Conservation (phyloP, 2,888 invertebrate genomes). For the Melanostoma scalare region DNA sequence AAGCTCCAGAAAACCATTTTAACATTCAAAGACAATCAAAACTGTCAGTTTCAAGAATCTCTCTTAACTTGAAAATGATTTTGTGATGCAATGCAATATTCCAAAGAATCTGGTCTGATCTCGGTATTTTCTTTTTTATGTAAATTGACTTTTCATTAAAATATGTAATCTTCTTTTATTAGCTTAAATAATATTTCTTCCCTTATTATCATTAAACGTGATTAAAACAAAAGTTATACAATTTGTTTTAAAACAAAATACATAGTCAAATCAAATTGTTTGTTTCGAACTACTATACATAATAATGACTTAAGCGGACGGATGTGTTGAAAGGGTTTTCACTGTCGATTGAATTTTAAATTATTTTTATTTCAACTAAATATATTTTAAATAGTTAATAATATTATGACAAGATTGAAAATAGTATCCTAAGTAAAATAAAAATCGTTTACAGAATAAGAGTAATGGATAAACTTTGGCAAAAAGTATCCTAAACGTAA, state of each 20-base stretch:
- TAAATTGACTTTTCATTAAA: slow-evolving; percentile 45
- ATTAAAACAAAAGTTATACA: neutral
- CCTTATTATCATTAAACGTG: neutral
- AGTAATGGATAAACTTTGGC: slow-evolving; percentile 70
- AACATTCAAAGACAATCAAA: slow-evolving; percentile 21
- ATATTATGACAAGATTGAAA: slow-evolving; percentile 75
- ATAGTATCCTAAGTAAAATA: slow-evolving; percentile 67
- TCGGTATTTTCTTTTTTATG: slow-evolving; percentile 5
- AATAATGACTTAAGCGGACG: slow-evolving; percentile 73
- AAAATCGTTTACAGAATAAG: slow-evolving; percentile 48
- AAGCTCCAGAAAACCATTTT: slow-evolving; percentile 74
- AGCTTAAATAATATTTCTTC: slow-evolving; percentile 11
- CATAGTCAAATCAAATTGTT: slow-evolving; percentile 24
- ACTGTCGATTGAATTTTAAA: neutral
- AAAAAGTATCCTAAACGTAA: slow-evolving; percentile 69
- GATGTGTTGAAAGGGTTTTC: slow-evolving; percentile 66
- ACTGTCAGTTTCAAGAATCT: neutral
- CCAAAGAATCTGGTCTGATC: neutral
- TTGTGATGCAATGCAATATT: slow-evolving; percentile 74
- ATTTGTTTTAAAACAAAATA: slow-evolving; percentile 18
- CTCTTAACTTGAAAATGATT: slow-evolving; percentile 55
- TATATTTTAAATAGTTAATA: slow-evolving; percentile 72
- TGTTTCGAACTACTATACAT: slow-evolving; percentile 46
- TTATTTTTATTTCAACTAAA: slow-evolving; percentile 58
- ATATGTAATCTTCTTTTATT: slow-evolving; percentile 39